Evolutionary conservation across 1,140 invertebrate genomes (phyloP).

Genomic region (Ips nitidus): DNA sequence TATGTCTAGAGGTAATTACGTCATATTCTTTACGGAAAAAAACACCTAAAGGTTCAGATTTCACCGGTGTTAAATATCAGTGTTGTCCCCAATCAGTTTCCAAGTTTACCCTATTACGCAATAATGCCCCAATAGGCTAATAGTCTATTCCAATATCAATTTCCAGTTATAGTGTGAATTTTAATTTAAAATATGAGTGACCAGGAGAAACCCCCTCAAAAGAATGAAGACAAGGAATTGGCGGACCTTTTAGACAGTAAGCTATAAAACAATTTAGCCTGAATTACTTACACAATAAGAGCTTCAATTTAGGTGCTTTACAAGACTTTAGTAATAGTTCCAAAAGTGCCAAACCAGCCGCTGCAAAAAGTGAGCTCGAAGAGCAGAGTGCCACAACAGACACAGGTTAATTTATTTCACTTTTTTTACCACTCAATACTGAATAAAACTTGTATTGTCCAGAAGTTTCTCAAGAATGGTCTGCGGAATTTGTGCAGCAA

Average conservation of each 20-base stretch:
- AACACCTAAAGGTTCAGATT: no score
- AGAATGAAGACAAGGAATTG: constrained; percentile 46
- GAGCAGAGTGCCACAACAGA: no score
- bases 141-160: no score
- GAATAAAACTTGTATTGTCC: background rate
- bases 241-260: constrained; percentile 50
- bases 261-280: constrained; percentile 9
- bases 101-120: no score
- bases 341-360: constrained; percentile 37
- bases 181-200: constrained; percentile 41
- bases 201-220: constrained; percentile 30
- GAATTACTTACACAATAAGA: background rate
- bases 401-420: background rate
- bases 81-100: no score
- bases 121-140: no score
- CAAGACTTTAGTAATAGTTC: constrained; percentile 58
- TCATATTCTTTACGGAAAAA: no score
- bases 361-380: no score
- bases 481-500: constrained; percentile 64
- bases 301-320: constrained; percentile 55
- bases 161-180: no score
- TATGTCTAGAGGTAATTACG: no score
- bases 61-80: no score
- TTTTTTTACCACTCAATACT: background rate
- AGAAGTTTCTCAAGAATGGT: constrained; percentile 54